These are phyloP conservation scores for Chaetops frenatus DNA, from an alignment of 2,113 vertebrate genomes.

Conservation along the genomic window DNA sequence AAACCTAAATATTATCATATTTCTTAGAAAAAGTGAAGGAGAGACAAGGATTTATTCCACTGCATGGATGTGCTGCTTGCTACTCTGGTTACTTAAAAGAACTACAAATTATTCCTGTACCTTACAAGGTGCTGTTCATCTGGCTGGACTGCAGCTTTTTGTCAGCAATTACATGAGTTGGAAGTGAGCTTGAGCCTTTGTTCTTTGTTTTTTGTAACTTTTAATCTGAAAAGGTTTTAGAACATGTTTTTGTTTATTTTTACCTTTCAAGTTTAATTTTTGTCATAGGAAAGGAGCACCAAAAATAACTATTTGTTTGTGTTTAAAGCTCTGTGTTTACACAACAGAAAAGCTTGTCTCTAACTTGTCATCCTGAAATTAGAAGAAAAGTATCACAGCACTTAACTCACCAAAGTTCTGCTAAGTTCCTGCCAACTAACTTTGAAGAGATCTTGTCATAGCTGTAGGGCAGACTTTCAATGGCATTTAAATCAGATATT, in stretches of 20 bases:
- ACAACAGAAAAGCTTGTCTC: not conserved
- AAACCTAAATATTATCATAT: not conserved
- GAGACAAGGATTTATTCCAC: not conserved
- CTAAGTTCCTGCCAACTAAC: not conserved
- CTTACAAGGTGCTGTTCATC: not conserved
- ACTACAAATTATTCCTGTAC: not conserved
- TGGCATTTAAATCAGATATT: not conserved
- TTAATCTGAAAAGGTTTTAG: not conserved
- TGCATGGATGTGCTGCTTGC: not conserved
- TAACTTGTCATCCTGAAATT: not conserved
- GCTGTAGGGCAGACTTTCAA: not conserved
- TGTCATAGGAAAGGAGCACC: not conserved
- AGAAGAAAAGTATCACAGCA: not conserved
- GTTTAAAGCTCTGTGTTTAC: not conserved
- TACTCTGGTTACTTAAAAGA: not conserved
- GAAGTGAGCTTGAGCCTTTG: not conserved
- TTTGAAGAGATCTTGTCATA: not conserved
- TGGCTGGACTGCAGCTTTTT: not conserved
- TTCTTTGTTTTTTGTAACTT: not conserved
- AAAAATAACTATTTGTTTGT: conserved; percentile 29
- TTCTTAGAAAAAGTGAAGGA: not conserved
- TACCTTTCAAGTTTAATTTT: not conserved
- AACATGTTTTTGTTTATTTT: not conserved
- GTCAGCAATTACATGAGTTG: not conserved
- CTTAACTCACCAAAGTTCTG: not conserved